phyloP scores from a whole-genome alignment of 2,113 vertebrate genomes.

The sheep (Ovis aries) region ARS-UI_Ramb_v3.0 NC_056077.1:16091501-16092000 shows the following conservation, averaged over 20 bases:
- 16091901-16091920: neutral
- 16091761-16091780: neutral
- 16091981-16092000: neutral
- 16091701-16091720: neutral
- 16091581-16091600: neutral
- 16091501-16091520: neutral
- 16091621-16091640: neutral
- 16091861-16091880: fast-evolving
- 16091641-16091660: neutral
- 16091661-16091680: neutral
- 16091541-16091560: neutral
- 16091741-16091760: neutral
- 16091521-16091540: neutral
- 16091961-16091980: fast-evolving
- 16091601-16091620: neutral
- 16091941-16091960: neutral
- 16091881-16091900: neutral
- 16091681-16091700: neutral
- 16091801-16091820: neutral
- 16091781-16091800: neutral
- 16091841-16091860: neutral
- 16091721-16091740: neutral
- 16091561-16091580: neutral
- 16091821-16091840: neutral
- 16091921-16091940: too few species aligned